Evolutionary conservation across 2,113 vertebrate species (phyloP), one percentile per base, ranked within the genome.

Genomic region (Smithornis capensis): DNA sequence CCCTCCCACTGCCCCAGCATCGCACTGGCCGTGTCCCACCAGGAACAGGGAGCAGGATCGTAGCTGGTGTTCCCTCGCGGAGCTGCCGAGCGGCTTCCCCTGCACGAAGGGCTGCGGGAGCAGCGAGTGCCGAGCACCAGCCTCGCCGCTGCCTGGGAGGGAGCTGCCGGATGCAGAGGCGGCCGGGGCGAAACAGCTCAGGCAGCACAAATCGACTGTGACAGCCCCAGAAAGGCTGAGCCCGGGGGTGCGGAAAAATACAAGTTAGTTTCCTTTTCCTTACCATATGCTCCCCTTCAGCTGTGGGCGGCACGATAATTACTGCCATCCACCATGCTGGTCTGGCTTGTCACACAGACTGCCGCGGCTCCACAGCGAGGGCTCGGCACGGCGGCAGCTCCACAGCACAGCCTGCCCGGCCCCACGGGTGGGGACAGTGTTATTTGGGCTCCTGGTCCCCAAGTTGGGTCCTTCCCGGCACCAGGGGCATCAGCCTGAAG

Each of bases 241-340:
- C 97, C 98, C 94, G 37, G 53, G 93, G 97, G 96, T 84, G 96
- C 80, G 73, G 92, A 83, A 96, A 96, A 96, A 92, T 86, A 92
- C 94, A 95, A 97, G 94, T 96, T 71, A 92, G 71, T 97, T 97
- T 97, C 91, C 95, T 97, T 97, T 96, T 91, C 95, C 94, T 89
- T 93, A 95, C 96, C 98, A 98, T 98, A 98, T 98, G 98, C 95
- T 97, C 92, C 95, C 97, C 96, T 97, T 98, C 97, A 96, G 97
- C 98, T 97, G 91, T 83, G 60, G 95, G 97, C 97, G 27, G 91
- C 94, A 96, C 69, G 94, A 70, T 96, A 96, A 97, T 96, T 97
- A 94, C 96, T 97, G 96, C 86, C 44, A 96, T 95, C 73, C 95
- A 93, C 96, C 96, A 91, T 60, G 93, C 96, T 64, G 93, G 40